Evolutionary conservation across 2,888 invertebrate genomes (phyloP).

Genomic region (Marasmarcha lunaedactyla): DNA sequence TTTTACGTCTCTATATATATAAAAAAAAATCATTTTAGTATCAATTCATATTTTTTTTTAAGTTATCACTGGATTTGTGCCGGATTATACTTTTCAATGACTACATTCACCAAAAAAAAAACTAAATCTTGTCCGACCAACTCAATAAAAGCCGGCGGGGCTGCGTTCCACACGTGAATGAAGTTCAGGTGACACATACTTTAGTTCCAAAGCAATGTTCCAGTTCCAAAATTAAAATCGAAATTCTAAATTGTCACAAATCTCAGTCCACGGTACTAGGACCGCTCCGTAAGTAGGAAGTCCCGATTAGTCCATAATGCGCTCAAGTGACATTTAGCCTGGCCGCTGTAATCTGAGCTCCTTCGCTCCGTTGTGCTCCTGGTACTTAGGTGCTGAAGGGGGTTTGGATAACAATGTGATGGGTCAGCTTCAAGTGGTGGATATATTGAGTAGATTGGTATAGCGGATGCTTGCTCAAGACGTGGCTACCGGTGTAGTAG

Average conservation of each 20-base stretch:
- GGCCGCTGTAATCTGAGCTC: conserved; percentile 27
- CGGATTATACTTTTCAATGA: no score
- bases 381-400: no score
- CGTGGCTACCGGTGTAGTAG: conserved; percentile 27
- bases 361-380: conserved; percentile 19
- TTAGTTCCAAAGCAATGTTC: background rate
- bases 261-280: conserved; percentile 41
- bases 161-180: no score
- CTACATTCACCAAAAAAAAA: no score
- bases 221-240: conserved; percentile 31
- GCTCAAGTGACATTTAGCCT: conserved; percentile 59
- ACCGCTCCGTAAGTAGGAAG: conserved; percentile 58
- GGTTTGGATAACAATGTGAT: background rate
- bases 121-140: no score
- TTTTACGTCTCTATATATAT: no score
- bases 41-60: no score
- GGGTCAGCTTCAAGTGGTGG: conserved; percentile 29
- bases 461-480: conserved; percentile 64
- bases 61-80: no score
- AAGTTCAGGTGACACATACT: no score
- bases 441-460: conserved; percentile 60
- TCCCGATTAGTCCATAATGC: conserved; percentile 60
- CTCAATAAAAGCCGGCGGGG: no score
- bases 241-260: conserved; percentile 60
- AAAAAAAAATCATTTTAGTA: no score